phyloP scores from a whole-genome alignment of 2,797 vertebrate species.

The Eospalax fontanierii region DNA sequence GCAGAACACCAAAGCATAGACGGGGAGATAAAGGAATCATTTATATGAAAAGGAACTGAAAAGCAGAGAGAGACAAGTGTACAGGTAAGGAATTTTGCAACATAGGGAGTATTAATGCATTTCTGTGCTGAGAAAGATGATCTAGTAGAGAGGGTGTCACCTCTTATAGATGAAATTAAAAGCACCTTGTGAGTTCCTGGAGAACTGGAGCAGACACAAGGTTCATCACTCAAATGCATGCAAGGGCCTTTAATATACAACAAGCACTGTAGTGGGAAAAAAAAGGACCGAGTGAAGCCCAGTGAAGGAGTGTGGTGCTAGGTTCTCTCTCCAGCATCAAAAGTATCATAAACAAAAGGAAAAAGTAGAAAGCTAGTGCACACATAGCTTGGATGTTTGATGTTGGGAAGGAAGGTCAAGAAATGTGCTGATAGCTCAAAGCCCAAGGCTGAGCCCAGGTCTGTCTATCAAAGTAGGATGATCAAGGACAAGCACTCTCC shows the following conservation, averaged over 20 bases:
- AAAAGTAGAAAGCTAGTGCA: not conserved
- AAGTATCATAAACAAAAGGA: not conserved
- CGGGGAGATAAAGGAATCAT: not conserved
- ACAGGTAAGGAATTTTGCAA: not conserved
- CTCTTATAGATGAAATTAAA: fast-evolving
- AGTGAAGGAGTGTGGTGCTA: not conserved
- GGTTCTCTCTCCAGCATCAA: not conserved
- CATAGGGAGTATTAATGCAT: not conserved
- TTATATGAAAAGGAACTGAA: not conserved
- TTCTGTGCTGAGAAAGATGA: too few species aligned
- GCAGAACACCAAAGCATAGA: fast-evolving
- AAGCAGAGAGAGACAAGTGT: not conserved
- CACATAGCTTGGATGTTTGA: fast-evolving
- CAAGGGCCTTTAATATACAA: not conserved
- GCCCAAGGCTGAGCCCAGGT: not conserved
- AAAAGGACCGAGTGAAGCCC: not conserved
- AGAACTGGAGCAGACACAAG: not conserved
- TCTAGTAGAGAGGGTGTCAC: not conserved
- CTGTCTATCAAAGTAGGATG: not conserved
- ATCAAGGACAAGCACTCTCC: not conserved
- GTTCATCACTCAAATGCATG: not conserved
- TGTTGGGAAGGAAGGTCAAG: not conserved
- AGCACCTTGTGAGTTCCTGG: not conserved
- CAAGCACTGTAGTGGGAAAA: not conserved
- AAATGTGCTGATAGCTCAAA: not conserved